Evolutionary conservation across 2,888 invertebrate species (phyloP), one percentile per base, ranked within the genome.

Genomic region (Nysson spinosus): DNA sequence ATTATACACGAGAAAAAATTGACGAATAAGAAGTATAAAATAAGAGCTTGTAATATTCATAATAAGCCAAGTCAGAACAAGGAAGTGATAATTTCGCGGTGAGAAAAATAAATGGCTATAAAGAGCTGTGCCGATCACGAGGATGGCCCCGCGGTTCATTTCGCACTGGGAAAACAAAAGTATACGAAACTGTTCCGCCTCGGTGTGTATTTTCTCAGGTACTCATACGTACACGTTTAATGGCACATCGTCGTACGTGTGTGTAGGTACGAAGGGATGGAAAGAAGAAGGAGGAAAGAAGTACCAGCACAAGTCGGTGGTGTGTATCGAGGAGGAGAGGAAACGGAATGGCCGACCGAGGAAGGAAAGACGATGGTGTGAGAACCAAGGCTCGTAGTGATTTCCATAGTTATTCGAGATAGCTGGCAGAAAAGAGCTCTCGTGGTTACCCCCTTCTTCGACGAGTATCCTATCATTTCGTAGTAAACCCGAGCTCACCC

Each of bases 331-430:
- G 57, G 66, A 42, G 39, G 60, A 55, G 66, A 64, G 66, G 60
- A 68, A 70, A 69, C 67, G 67, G 67, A 74, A 71, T 44, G 66
- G 61, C 54, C 65, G 71, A 57, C 50, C 57, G 65, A 73, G 71
- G 73, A 73, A 77, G 62, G 37, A 62, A 70, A 67, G 64, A 68
- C 70, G 66, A 78, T 75, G 79, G 83, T 83, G 82, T 83, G 82
- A 83, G 82, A 83, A 83, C 80, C 79, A 69, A 83, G 79, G 63
- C 77, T 76, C 76, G 69, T 68, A 69, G 72, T 70, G 80, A 83
- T 83, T 83, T 83, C 83, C 83, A 83, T 83, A 81, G 83, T 83
- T 83, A 83, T 82, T 83, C 79, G 72, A 78, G 78, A 81, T 80
- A 81, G 73, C 78, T 75, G 69, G 69, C 60, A 69, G 69, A 72